These are phyloP conservation scores for Ophioninae sp. DNA, from an alignment of 2,888 invertebrate genomes.

Conservation along the genomic window DNA sequence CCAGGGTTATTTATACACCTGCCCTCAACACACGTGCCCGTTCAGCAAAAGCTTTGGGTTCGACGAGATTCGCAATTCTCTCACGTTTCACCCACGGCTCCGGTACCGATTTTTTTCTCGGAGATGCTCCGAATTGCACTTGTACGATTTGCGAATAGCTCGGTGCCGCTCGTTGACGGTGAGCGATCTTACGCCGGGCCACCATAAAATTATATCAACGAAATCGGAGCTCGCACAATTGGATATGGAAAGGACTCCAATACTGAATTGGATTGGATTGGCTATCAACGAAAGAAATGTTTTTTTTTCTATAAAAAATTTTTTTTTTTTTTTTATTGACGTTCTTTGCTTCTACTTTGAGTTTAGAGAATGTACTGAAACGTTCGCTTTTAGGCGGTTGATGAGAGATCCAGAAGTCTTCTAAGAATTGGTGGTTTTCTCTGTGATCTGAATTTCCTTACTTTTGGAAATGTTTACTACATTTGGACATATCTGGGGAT, in stretches of 20 bases:
- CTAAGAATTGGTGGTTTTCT: no score
- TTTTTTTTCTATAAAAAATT: no score
- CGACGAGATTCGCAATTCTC: slow-evolving; percentile 50
- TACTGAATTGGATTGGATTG: no score
- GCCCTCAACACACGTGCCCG: slow-evolving; percentile 51
- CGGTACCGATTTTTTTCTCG: neutral
- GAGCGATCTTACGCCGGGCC: neutral
- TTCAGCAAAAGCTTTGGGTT: slow-evolving; percentile 36
- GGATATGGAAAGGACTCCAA: neutral
- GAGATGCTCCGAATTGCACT: neutral
- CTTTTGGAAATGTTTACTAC: no score
- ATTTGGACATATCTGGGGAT: no score
- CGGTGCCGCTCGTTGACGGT: neutral
- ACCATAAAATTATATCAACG: neutral
- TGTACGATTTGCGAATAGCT: neutral
- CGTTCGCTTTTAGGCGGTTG: no score
- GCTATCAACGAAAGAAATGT: no score
- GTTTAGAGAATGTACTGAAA: no score
- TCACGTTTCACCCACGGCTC: slow-evolving; percentile 13
- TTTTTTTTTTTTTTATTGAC: no score
- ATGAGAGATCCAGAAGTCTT: no score
- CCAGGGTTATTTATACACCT: slow-evolving; percentile 64
- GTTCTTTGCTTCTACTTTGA: no score
- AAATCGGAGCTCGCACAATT: neutral
- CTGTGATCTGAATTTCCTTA: no score